Conservation (phyloP, 53 echinoderm and acorn worm genomes). For the Echinometra lucunter region DNA sequence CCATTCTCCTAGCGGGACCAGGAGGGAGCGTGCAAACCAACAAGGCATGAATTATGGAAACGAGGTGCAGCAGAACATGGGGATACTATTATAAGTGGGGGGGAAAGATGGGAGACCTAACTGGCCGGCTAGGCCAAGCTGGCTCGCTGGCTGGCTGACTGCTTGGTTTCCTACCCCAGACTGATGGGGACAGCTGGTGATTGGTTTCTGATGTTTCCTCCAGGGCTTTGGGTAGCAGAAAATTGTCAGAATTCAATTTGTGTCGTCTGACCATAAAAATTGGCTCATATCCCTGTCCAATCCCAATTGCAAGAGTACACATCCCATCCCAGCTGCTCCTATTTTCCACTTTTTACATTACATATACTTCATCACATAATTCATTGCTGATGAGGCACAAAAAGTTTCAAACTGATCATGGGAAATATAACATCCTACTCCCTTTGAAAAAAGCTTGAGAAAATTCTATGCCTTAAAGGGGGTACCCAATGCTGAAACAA, state of each 20-base stretch:
- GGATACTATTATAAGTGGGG: conserved; percentile 12
- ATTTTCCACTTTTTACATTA: background rate
- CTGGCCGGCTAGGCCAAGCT: too few relatives aligned
- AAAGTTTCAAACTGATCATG: too few relatives aligned
- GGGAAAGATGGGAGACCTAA: too few relatives aligned
- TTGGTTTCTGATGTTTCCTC: conserved; percentile 43
- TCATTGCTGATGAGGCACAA: too few relatives aligned
- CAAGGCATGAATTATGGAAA: conserved; percentile 40
- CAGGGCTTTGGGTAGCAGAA: conserved; percentile 37
- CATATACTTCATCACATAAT: too few relatives aligned
- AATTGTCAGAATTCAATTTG: conserved; percentile 68
- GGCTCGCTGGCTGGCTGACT: background rate
- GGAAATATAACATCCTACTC: too few relatives aligned
- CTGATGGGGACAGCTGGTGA: conserved; percentile 52
- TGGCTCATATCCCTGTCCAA: conserved; percentile 26
- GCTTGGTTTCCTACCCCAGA: conserved; percentile 1
- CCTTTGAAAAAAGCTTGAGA: too few relatives aligned
- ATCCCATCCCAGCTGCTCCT: background rate
- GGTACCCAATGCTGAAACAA: too few relatives aligned
- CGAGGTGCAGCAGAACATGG: background rate
- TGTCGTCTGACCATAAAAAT: conserved; percentile 34
- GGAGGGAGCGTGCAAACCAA: background rate
- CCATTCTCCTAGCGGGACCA: background rate
- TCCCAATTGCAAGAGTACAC: background rate
- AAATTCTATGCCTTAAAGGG: too few relatives aligned